These are phyloP conservation scores for Myotis brandtii DNA, from an alignment of 2,113 vertebrate genomes.

Conservation along the genomic window DNA sequence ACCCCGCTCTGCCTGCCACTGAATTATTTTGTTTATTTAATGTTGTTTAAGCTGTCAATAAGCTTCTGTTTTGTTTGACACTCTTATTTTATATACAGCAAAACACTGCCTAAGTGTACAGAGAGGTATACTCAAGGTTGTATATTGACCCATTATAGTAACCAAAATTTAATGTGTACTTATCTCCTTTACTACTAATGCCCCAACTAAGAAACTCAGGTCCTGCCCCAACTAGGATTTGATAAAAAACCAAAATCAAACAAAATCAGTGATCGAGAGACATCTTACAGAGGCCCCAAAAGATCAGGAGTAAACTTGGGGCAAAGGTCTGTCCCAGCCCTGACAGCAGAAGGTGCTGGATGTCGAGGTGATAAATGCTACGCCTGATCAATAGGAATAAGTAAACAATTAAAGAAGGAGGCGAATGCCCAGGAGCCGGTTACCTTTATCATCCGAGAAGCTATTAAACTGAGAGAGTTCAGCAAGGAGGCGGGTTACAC, in stretches of 20 bases:
- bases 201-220: not conserved
- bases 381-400: not conserved
- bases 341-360: not conserved
- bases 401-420: slow-evolving; percentile 27
- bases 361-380: not conserved
- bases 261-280: not conserved
- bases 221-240: not conserved
- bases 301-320: not conserved
- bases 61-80: not conserved
- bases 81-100: not conserved
- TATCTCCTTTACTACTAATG: not conserved
- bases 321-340: not conserved
- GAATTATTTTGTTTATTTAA: not conserved
- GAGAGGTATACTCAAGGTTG: not conserved
- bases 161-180: not conserved
- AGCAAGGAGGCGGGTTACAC: not conserved
- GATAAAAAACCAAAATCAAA: not conserved
- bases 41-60: not conserved
- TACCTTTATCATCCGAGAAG: not conserved
- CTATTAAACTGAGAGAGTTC: not conserved
- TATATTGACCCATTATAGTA: not conserved
- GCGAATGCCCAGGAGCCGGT: not conserved
- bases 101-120: not conserved
- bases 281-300: not conserved
- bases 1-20: not conserved